Evolutionary conservation across 2,113 vertebrate species (phyloP).

Genomic region (Eira barbara): DNA sequence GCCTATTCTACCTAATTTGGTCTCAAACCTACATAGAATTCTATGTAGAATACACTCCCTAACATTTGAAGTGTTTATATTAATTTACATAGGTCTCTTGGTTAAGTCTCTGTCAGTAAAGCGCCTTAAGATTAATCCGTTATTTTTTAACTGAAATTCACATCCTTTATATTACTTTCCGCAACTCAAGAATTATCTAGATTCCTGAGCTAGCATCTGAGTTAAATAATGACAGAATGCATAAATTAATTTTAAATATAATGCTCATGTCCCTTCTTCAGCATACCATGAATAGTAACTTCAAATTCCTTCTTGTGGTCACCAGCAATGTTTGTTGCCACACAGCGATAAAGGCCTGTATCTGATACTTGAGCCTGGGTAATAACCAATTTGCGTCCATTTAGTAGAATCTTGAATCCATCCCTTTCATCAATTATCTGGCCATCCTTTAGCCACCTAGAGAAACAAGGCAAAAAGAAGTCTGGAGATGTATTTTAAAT

Average conservation of each 20-base stretch:
- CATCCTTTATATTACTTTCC: neutral
- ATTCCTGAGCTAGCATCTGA: neutral
- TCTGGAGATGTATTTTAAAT: neutral
- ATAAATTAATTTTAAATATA: neutral
- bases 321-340: conserved; percentile 92
- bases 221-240: neutral
- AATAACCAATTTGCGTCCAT: conserved; percentile 89
- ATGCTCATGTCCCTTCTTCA: neutral
- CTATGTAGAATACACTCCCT: neutral
- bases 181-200: neutral
- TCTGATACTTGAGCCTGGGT: conserved; percentile 91
- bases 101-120: neutral
- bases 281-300: conserved; percentile 92
- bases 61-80: neutral
- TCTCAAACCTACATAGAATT: neutral
- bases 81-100: neutral
- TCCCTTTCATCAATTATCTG: conserved; percentile 83
- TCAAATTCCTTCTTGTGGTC: conserved; percentile 88
- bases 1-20: neutral
- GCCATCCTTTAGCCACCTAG: conserved; percentile 94
- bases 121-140: neutral
- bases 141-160: neutral
- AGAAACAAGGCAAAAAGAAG: conserved; percentile 36
- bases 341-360: conserved; percentile 91
- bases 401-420: conserved; percentile 84